A percentile compares a stretch with the other conserved stretches of the same genome.
Conservation (phyloP, 2,113 vertebrate species). For the Salvelinus fontinalis region DNA sequence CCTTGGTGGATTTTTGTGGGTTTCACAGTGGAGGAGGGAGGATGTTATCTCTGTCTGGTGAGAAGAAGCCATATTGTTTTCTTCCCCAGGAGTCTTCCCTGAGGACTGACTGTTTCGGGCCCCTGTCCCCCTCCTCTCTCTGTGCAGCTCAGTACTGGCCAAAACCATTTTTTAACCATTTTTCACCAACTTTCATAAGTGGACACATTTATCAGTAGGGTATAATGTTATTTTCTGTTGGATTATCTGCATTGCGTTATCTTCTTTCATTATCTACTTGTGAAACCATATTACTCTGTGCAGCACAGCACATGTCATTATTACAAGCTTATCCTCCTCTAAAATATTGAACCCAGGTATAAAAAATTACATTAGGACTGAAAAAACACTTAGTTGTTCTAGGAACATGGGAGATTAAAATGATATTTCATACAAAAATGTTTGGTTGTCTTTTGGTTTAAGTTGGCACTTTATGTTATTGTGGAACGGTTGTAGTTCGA, state of each 20-base stretch:
- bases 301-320: not conserved
- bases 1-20: slow-evolving; percentile 63
- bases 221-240: slow-evolving; percentile 41
- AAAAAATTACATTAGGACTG: too few relatives aligned
- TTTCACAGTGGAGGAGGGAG: slow-evolving; percentile 67
- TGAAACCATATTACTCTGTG: slow-evolving; percentile 41
- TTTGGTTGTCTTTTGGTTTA: too few relatives aligned
- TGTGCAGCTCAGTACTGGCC: too few relatives aligned
- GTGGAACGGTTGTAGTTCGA: not conserved
- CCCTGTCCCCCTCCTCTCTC: too few relatives aligned
- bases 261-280: slow-evolving; percentile 58
- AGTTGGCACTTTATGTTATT: too few relatives aligned
- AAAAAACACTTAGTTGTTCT: too few relatives aligned
- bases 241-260: slow-evolving; percentile 65
- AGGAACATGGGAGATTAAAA: too few relatives aligned
- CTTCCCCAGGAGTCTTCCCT: slow-evolving; percentile 11
- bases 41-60: slow-evolving; percentile 73
- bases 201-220: slow-evolving; percentile 66
- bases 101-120: too few relatives aligned
- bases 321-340: too few relatives aligned
- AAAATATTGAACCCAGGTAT: too few relatives aligned
- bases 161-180: not conserved
- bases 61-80: slow-evolving; percentile 75
- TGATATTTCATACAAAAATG: too few relatives aligned
- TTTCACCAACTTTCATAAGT: slow-evolving; percentile 35